Evolutionary conservation across 2,888 invertebrate species (phyloP), one percentile per base, ranked within the genome.

Genomic region (Luperina testacea): DNA sequence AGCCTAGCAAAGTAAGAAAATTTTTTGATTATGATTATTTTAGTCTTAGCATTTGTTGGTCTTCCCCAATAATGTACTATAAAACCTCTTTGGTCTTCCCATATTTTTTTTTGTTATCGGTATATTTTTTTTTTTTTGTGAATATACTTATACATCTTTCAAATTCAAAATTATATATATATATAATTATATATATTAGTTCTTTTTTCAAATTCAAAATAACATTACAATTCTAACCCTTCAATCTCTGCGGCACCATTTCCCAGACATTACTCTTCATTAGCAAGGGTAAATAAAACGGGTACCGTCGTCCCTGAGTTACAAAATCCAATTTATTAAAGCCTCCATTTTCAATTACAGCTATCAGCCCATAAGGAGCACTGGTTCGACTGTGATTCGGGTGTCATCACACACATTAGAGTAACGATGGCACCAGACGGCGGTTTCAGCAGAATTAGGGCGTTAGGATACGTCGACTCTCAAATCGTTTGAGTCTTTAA

Each of bases 391-490:
- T 93, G 96, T 65, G 90, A 92, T 45, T 93, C 95, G 0, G 92
- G 91, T 7, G 90, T 93, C 11, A 93, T 97, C 78, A 96, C 97
- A 8, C 97, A 97, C 88, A 91, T 98, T 24, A 95, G 96, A 87
- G 95, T 98, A 9, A 97, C 97, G 68, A 97, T 97, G 88, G 97
- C 97, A 0, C 97, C 98, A 1, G 97, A 98, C 88, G 98, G 98
- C 7, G 97, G 97, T 24, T 94, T 98, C 84, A 97, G 97, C 86
- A 96, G 97, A 87, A 92, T 98, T n/a, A 92, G 97, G 74, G 92
- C 97, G 0, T 97, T 95, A 38, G 97, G 97, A 7, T 91, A 89
- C 59, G 90, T 90, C 24, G 87, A 90, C 72, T 65, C 75, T 45
- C 68, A 77, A 77, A 82, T 73, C 68, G 57, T 77, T 80, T 88